Percentiles rank a stretch among this genome's conserved stretches.
These are phyloP conservation scores for Aspiorhynchus laticeps DNA, from an alignment of 2,113 vertebrate species.

Conservation along the genomic window DNA sequence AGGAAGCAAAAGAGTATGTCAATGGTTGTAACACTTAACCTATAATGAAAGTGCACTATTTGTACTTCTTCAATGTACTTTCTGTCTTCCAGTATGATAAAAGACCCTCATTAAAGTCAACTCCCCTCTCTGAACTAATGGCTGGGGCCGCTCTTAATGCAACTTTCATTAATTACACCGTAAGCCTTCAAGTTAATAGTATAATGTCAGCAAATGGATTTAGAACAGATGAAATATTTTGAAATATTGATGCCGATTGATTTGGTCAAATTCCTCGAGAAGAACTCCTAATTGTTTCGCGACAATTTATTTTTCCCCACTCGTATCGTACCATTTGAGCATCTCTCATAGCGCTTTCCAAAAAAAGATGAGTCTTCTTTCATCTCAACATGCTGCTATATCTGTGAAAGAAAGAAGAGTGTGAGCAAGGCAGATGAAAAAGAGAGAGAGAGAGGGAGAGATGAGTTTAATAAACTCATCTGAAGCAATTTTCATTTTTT, in stretches of 20 bases:
- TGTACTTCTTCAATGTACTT: conserved; percentile 52
- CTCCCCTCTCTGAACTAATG: conserved; percentile 54
- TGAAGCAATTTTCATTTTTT: conserved; percentile 73
- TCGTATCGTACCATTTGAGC: neutral
- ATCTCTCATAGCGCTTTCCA: conserved; percentile 17
- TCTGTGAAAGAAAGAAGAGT: conserved; percentile 53
- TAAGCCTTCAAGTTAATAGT: conserved; percentile 17
- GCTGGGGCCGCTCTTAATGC: conserved; percentile 41
- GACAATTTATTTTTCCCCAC: neutral
- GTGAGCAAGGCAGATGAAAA: conserved; percentile 52
- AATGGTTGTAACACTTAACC: conserved; percentile 54
- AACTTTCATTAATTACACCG: conserved; percentile 57
- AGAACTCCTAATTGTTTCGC: conserved; percentile 17
- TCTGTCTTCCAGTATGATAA: conserved; percentile 56
- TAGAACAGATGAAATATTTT: conserved; percentile 41
- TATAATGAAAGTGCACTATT: conserved; percentile 54
- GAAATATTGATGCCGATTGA: conserved; percentile 45
- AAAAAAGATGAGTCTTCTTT: conserved; percentile 32
- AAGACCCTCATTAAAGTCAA: conserved; percentile 58
- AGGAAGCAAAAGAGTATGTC: conserved; percentile 11
- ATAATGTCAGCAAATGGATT: conserved; percentile 37
- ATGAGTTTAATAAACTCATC: conserved; percentile 75
- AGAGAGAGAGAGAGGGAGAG: conserved; percentile 45
- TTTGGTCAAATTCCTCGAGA: neutral
- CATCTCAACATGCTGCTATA: conserved; percentile 21